Base-by-base conservation (phyloP, 2,113 vertebrate species). In the Riparia riparia region DNA sequence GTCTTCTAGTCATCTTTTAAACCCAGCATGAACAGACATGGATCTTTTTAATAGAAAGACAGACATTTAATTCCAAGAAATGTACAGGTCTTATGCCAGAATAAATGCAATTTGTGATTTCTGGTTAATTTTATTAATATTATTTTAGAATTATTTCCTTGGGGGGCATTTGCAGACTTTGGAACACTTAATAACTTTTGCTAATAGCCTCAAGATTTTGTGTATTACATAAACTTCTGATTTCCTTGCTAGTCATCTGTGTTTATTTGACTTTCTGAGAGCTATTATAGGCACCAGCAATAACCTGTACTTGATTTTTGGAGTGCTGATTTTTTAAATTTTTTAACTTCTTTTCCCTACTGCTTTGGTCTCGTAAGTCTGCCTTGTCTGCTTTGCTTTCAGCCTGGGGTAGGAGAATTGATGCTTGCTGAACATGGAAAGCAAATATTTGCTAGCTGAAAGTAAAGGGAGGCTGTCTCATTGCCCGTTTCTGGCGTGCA, bases 41-140 rank as follows among this genome's bases (percentile, higher is more conserved):
- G 79, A 92, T 95, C 79, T 84, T 96, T 96, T 94, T 83, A 86
- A 79, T 95, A 90, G 86, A 86, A 93, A 77, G 71, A n/a, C 34
- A 89, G 61, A 56, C 81, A 90, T 17, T 94, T 94, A 94, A 93
- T 96, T 94, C 56, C 69, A 93, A 84, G 76, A 84, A 81, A 74
- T 56, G 60, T 49, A 83, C 44, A 83, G 71, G 51, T 83, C 29
- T 83, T 72, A 66, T 81, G 79, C 92, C 92, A 97, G 86, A 93
- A 73, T 32, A 93, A 90, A 90, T 93, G 82, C 24, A 68, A 37
- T 68, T 92, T 94, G 34, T 92, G 87, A 97, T 88, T 96, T 96
- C 60, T 91, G 57, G 32, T 91, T 95, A 88, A 80, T 93, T 96
- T 89, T 90, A 60, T 91, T 95, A 51, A 73, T 96, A 74, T 90